These are phyloP conservation scores for Ophiothrix spiculata DNA, from an alignment of 35 echinoderm and acorn worm genomes.

Conservation along the genomic window DNA sequence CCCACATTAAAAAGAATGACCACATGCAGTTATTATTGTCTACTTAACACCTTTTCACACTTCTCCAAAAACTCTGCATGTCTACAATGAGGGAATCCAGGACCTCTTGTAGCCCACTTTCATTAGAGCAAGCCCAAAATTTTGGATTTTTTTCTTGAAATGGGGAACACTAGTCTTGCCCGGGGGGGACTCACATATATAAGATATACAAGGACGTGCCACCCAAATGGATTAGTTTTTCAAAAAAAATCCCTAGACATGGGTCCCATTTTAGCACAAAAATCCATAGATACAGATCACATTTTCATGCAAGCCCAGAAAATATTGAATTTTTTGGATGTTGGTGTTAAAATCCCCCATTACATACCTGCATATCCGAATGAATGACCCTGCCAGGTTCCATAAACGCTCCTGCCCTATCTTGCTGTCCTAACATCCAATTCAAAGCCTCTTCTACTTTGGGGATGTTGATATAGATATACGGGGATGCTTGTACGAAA, in stretches of 20 bases:
- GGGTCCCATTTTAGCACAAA: no score
- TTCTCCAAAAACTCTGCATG: no score
- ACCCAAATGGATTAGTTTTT: no score
- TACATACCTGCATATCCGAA: constrained; percentile 35
- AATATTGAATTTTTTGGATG: no score
- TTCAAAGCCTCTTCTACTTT: constrained; percentile 7
- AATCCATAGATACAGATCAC: no score
- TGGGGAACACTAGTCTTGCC: neutral
- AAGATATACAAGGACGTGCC: no score
- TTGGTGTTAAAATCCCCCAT: neutral
- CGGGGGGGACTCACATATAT: neutral
- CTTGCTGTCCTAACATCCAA: constrained; percentile 48
- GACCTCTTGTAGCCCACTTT: neutral
- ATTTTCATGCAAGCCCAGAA: no score
- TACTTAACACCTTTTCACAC: no score
- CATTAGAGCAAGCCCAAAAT: neutral
- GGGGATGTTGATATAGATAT: constrained; percentile 63
- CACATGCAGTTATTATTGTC: no score
- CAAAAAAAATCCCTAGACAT: no score
- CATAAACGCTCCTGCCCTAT: constrained; percentile 33
- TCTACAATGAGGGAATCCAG: no score
- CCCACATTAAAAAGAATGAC: no score
- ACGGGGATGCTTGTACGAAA: constrained; percentile 61
- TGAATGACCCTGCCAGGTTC: constrained; percentile 59
- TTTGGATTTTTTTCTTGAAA: neutral